Evolutionary conservation across 2,113 vertebrate genomes (phyloP).

Genomic region (Cyprinodon brontotheroides): DNA sequence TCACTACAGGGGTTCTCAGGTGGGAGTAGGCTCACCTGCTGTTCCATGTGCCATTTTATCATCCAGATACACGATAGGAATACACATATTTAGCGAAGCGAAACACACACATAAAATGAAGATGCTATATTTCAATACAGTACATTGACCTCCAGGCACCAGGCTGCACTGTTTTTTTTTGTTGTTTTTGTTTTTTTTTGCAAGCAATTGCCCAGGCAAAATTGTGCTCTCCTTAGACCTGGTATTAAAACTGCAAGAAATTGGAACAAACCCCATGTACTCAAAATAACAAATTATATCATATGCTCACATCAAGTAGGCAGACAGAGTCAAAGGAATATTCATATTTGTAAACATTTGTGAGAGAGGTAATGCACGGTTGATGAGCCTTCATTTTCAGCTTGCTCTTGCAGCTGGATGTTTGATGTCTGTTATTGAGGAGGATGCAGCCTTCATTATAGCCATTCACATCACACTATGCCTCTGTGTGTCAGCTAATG

Average conservation of each 20-base stretch:
- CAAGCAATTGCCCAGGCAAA: conserved; percentile 3
- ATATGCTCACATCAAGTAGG: conserved; percentile 8
- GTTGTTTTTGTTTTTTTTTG: neutral
- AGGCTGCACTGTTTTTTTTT: conserved; percentile 18
- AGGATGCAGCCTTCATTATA: conserved; percentile 54
- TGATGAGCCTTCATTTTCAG: conserved; percentile 37
- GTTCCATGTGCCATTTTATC: conserved; percentile 52
- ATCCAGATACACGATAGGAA: conserved; percentile 21
- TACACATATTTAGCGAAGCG: conserved; percentile 9
- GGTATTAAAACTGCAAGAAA: conserved; percentile 27
- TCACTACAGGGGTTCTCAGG: conserved; percentile 57
- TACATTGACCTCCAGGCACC: conserved; percentile 25
- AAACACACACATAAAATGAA: conserved; percentile 1
- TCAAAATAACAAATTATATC: conserved; percentile 25
- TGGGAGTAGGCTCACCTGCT: conserved; percentile 65
- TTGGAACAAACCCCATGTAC: conserved; percentile 1
- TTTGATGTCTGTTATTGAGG: conserved; percentile 29
- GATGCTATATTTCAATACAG: conserved; percentile 39
- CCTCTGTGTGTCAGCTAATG: conserved; percentile 61
- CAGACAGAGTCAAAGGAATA: conserved; percentile 27
- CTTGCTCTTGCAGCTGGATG: conserved; percentile 38
- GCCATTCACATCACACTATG: conserved; percentile 66
- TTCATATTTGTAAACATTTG: conserved; percentile 29
- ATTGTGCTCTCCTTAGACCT: conserved; percentile 19
- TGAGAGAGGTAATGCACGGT: conserved; percentile 21